phyloP scores from a whole-genome alignment of 2,797 vertebrate species.

The Siniperca obscura region DNA sequence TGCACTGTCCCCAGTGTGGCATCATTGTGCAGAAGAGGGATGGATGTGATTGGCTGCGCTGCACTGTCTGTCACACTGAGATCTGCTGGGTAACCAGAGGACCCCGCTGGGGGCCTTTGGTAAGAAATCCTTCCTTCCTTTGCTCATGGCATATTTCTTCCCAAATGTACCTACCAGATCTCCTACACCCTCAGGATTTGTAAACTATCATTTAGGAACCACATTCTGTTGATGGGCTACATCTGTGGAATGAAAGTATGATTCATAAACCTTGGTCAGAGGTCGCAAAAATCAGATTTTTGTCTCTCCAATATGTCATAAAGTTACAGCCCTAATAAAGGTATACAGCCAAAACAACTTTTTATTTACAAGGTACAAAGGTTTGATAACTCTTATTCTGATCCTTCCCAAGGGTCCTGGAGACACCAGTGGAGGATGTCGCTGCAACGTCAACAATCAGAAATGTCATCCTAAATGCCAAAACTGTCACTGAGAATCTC shows the following conservation, averaged over 20 bases:
- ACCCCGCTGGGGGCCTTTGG: constrained; percentile 86
- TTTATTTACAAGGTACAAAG: neutral
- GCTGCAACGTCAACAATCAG: constrained; percentile 88
- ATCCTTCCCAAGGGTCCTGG: constrained; percentile 87
- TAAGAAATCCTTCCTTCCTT: constrained; percentile 55
- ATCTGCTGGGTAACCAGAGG: constrained; percentile 91
- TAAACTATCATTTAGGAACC: neutral
- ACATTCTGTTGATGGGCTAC: neutral
- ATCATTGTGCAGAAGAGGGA: constrained; percentile 90
- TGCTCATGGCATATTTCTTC: neutral
- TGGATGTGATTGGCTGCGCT: constrained; percentile 89
- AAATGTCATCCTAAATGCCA: constrained; percentile 91
- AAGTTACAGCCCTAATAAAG: neutral
- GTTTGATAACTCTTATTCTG: constrained; percentile 12
- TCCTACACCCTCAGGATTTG: neutral
- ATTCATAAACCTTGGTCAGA: neutral
- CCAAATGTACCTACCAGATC: neutral
- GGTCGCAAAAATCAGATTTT: neutral
- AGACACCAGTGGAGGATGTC: constrained; percentile 91
- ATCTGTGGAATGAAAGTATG: neutral
- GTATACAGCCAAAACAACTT: neutral
- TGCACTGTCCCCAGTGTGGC: constrained; percentile 89
- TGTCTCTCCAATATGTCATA: neutral
- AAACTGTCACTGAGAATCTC: constrained; percentile 89
- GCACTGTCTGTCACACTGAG: constrained; percentile 89